Conservation (phyloP, 2,113 vertebrate genomes). For the Chamaea fasciata region DNA sequence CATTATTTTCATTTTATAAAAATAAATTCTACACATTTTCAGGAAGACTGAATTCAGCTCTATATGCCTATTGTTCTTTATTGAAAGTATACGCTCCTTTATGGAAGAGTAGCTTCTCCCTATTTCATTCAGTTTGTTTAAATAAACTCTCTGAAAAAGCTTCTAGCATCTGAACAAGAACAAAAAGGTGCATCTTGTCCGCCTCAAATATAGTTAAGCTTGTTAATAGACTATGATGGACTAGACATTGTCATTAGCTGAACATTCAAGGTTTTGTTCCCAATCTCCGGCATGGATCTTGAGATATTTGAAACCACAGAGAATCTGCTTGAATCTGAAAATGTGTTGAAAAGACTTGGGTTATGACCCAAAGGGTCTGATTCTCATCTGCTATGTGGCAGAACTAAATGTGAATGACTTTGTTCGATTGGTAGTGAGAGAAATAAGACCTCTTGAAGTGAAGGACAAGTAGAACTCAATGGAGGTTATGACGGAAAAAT, state of each 20-base stretch:
- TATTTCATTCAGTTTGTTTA: neutral
- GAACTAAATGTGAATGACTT: neutral
- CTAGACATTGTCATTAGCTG: neutral
- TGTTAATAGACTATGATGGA: neutral
- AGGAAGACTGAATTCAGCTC: neutral
- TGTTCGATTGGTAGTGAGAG: neutral
- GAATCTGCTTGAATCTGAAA: neutral
- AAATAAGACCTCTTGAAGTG: neutral
- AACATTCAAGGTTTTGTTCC: neutral
- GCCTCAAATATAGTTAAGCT: neutral
- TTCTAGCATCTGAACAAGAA: neutral
- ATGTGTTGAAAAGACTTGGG: neutral
- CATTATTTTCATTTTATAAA: neutral
- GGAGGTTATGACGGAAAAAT: neutral
- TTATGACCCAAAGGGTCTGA: neutral
- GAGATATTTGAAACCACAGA: neutral
- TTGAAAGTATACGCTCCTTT: neutral
- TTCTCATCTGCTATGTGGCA: neutral
- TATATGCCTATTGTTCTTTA: neutral
- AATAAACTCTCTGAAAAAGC: neutral
- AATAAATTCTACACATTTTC: neutral
- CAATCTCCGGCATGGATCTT: neutral
- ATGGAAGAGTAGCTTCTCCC: neutral
- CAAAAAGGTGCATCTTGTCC: neutral
- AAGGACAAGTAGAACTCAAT: neutral